Evolutionary conservation across 1,140 invertebrate genomes (phyloP), one percentile per base, ranked within the genome.

Genomic region (Bombus sylvicola): DNA sequence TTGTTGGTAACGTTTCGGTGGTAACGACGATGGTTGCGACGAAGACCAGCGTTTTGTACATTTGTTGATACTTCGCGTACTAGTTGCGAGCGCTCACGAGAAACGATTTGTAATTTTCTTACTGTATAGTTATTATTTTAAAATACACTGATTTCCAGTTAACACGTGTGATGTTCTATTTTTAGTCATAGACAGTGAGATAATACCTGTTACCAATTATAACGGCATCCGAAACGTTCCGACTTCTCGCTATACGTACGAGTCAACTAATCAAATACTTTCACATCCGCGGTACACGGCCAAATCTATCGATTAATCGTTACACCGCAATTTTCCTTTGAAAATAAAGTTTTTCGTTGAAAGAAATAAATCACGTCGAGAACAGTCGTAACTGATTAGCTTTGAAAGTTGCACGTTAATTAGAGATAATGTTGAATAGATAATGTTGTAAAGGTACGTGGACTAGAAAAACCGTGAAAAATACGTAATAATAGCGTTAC

Each of bases 121-220:
- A 85, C 53, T 85, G 83, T 85, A 85, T 85, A 85, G 81, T 78
- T 68, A 77, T 64, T 85, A 85, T 73, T 72, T 62, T 25, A n/a
- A 78, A 85, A 85, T 85, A 85, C 68, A 85, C 28, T 47, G 57
- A 80, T 85, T 80, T 62, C 25, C 77, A 80, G 43, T 37, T 66
- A 68, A 43, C 28, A 10, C 4, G 3, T 10, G 25, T 15, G 31
- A 28, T n/a, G 25, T 78, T 76, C 53, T 64, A 47, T 82, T 66
- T 34, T 25, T 25, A 28, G 12, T n/a, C 10, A 0, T 59, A 28
- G 28, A 59, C 3, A 59, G 10, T 3, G 28, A 12, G 10, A 28
- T 1, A 0, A n/a, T 53, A 53, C 47, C 47, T 22, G 47, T 53
- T 22, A 8, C 47, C 47, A 0, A 53, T 53, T 53, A 53, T 2